These are phyloP conservation scores for Eulithis prunata DNA, from an alignment of 2,888 invertebrate species.

Conservation along the genomic window DNA sequence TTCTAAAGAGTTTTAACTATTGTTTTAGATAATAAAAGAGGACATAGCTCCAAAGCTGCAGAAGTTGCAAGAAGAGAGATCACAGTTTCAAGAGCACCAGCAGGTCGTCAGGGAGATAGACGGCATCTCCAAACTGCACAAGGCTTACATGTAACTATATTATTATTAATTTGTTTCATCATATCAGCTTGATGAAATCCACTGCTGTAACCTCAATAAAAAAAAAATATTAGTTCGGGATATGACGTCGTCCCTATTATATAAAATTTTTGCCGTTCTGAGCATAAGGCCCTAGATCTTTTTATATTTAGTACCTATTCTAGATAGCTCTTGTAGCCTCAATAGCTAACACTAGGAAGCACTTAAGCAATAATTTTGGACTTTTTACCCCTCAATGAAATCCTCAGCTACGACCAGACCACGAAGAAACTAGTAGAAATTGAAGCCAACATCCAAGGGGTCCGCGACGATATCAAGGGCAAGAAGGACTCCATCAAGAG, in stretches of 20 bases:
- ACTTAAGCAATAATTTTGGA: too few species aligned
- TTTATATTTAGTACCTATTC: too few species aligned
- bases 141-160: slow-evolving; percentile 5
- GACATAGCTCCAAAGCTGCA: slow-evolving; percentile 96
- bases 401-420: slow-evolving; percentile 74
- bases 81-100: slow-evolving; percentile 94
- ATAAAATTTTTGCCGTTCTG: too few species aligned
- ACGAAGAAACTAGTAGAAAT: slow-evolving; percentile 81
- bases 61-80: slow-evolving; percentile 92
- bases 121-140: slow-evolving; percentile 15
- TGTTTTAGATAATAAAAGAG: slow-evolving; percentile 87
- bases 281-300: too few species aligned
- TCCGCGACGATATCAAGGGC: slow-evolving; percentile 84
- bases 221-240: too few species aligned
- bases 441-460: slow-evolving; percentile 77
- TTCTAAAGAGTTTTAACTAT: not conserved
- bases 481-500: slow-evolving; percentile 81
- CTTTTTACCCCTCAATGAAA: not conserved
- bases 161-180: too few species aligned
- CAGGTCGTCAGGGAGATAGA: slow-evolving; percentile 93
- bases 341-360: too few species aligned
- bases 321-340: too few species aligned
- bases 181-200: too few species aligned
- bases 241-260: too few species aligned
- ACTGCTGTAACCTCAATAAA: too few species aligned